Evolutionary conservation across 2,888 invertebrate species (phyloP).

Genomic region (Melangyna quadrimaculata): DNA sequence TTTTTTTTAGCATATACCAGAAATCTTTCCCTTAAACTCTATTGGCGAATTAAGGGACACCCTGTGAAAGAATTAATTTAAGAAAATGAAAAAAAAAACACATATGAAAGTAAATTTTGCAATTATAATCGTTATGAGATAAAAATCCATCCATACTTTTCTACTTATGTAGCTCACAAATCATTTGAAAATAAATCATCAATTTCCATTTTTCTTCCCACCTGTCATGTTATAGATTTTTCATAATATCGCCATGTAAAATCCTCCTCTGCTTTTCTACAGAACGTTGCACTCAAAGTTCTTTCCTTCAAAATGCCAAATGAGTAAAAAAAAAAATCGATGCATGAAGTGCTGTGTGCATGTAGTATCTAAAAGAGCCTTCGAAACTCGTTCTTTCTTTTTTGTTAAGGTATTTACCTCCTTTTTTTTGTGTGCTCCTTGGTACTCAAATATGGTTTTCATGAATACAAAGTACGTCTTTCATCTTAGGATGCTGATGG

Average conservation of each 20-base stretch:
- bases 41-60: too few species aligned
- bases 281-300: not conserved
- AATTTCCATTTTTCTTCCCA: not conserved
- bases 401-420: not conserved
- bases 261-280: not conserved
- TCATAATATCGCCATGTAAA: not conserved
- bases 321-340: slow-evolving; percentile 42
- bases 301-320: slow-evolving; percentile 2
- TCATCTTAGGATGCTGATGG: slow-evolving; percentile 23
- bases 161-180: not conserved
- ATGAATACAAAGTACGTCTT: slow-evolving; percentile 43
- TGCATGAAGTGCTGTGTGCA: slow-evolving; percentile 21
- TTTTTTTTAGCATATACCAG: too few species aligned
- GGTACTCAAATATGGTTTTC: slow-evolving; percentile 31
- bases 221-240: not conserved
- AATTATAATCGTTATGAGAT: too few species aligned
- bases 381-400: not conserved
- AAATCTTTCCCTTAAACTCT: too few species aligned
- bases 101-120: too few species aligned
- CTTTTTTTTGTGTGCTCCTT: slow-evolving; percentile 2
- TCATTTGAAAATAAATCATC: not conserved
- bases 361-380: slow-evolving; percentile 1
- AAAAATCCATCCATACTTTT: not conserved
- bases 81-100: too few species aligned
- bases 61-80: too few species aligned